Conservation (phyloP, 2,888 invertebrate species). For the Lithophane socia region DNA sequence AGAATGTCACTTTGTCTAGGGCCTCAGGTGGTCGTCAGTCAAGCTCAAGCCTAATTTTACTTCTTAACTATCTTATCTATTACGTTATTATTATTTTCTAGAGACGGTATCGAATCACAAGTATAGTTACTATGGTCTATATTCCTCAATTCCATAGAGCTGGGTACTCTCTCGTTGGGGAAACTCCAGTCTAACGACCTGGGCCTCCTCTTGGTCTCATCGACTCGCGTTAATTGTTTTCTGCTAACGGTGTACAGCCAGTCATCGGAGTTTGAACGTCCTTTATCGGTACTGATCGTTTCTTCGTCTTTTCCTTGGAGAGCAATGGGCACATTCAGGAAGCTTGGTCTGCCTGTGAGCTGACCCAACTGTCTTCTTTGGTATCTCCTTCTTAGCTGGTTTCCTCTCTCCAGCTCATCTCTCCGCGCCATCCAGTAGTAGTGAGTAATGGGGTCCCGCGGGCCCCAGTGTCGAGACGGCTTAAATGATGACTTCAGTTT, state of each 20-base stretch:
- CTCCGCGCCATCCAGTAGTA: constrained; percentile 85
- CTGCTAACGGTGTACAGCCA: constrained; percentile 78
- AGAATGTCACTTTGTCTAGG: too few relatives aligned
- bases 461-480: constrained; percentile 87
- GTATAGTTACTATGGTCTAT: constrained; percentile 20
- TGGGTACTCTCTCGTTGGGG: constrained; percentile 18
- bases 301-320: constrained; percentile 39
- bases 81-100: constrained; percentile 29
- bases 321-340: constrained; percentile 63
- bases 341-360: constrained; percentile 74
- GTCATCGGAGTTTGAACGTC: constrained; percentile 82
- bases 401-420: constrained; percentile 72
- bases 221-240: constrained; percentile 67
- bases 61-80: constrained; percentile 11
- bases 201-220: constrained; percentile 68
- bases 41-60: not conserved
- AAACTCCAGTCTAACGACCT: constrained; percentile 78
- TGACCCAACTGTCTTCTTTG: constrained; percentile 78
- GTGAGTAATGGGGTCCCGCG: constrained; percentile 85
- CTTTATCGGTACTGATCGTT: constrained; percentile 64
- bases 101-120: constrained; percentile 12
- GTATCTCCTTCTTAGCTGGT: constrained; percentile 67
- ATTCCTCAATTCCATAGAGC: constrained; percentile 36
- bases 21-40: not conserved
- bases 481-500: constrained; percentile 83